Conservation (phyloP, 2,797 vertebrate species). For the Propithecus perrieri region DNA sequence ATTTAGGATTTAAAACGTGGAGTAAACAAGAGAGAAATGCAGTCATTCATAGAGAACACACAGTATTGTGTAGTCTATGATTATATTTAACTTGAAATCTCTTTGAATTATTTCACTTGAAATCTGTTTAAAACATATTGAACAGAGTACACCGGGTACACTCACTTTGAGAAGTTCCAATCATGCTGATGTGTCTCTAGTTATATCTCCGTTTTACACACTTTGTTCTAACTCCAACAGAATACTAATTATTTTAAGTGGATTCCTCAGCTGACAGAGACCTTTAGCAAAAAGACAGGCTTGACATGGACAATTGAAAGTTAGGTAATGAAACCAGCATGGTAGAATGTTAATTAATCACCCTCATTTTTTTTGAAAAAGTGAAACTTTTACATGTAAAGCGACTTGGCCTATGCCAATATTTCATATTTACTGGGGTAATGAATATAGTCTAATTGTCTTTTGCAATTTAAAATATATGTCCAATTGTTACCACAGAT, state of each 20-base stretch:
- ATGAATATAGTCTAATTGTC: not conserved
- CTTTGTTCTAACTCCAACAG: slow-evolving; percentile 76
- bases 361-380: slow-evolving; percentile 71
- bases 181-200: slow-evolving; percentile 53
- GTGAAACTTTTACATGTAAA: slow-evolving; percentile 75
- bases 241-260: slow-evolving; percentile 84
- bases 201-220: slow-evolving; percentile 76
- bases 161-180: not conserved
- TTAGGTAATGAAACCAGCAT: slow-evolving; percentile 78
- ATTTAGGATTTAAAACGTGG: not conserved
- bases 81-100: not conserved
- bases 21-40: not conserved
- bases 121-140: not conserved
- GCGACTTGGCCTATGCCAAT: slow-evolving; percentile 73
- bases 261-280: slow-evolving; percentile 83
- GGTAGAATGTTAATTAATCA: slow-evolving; percentile 81
- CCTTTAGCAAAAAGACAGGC: slow-evolving; percentile 80
- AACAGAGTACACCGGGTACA: not conserved
- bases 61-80: not conserved
- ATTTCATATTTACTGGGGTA: slow-evolving; percentile 65
- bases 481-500: not conserved
- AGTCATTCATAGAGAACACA: not conserved
- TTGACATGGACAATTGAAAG: slow-evolving; percentile 83
- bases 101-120: not conserved
- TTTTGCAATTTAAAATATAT: not conserved